Evolutionary conservation across 2,113 vertebrate species (phyloP).

Genomic region (Chionodraco myersi): DNA sequence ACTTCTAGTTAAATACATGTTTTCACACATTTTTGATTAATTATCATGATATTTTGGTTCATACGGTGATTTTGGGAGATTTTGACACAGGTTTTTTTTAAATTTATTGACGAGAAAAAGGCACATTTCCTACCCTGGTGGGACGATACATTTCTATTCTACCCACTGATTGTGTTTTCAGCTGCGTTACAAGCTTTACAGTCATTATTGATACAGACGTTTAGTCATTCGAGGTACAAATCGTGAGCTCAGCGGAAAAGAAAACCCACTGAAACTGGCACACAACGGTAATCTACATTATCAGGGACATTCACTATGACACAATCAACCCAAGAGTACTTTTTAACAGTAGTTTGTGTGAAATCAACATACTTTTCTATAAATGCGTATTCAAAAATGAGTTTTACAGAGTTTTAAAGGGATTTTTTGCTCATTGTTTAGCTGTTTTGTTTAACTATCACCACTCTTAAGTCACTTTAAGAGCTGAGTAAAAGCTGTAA

Average conservation of each 20-base stretch:
- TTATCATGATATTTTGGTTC: not conserved
- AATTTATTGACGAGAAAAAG: not conserved
- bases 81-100: too few species aligned
- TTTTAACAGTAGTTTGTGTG: too few species aligned
- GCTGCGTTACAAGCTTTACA: too few species aligned
- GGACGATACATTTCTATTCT: not conserved
- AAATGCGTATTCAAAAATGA: too few species aligned
- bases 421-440: too few species aligned
- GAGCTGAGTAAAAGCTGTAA: too few species aligned
- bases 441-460: too few species aligned
- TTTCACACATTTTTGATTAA: not conserved
- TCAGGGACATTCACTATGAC: not conserved
- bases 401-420: too few species aligned
- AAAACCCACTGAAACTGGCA: not conserved
- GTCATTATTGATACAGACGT: not conserved
- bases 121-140: not conserved
- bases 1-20: not conserved
- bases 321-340: not conserved
- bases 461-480: too few species aligned
- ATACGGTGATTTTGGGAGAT: not conserved
- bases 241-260: not conserved
- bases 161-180: not conserved
- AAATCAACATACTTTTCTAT: too few species aligned
- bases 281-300: not conserved
- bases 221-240: not conserved